Conservation (phyloP, 2,113 vertebrate genomes). For the Elanoides forficatus region DNA sequence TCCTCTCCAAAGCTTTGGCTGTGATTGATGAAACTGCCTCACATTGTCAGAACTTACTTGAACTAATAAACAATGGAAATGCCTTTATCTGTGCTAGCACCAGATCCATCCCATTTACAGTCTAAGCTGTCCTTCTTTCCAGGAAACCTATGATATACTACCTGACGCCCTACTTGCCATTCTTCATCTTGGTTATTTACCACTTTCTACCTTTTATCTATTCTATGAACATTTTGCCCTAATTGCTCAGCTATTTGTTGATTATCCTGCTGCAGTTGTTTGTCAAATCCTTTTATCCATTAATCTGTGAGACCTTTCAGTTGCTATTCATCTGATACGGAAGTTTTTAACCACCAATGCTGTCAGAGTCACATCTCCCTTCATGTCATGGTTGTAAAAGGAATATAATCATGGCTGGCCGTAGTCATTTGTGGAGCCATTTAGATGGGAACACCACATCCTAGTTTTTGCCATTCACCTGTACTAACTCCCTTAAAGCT, state of each 20-base stretch:
- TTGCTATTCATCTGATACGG: neutral
- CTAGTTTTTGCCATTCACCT: neutral
- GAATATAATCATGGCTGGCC: neutral
- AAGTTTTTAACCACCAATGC: neutral
- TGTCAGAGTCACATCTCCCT: neutral
- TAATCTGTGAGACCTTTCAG: conserved; percentile 32
- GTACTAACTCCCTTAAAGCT: neutral
- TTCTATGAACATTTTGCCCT: neutral
- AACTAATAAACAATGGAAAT: conserved; percentile 20
- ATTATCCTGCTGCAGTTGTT: neutral
- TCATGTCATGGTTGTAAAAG: neutral
- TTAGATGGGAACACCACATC: neutral
- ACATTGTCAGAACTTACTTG: neutral
- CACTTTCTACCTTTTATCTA: conserved; percentile 5
- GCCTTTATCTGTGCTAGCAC: neutral
- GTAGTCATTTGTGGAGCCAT: neutral
- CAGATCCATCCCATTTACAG: neutral
- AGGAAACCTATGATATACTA: neutral
- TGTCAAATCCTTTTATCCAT: conserved; percentile 10
- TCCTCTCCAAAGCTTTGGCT: neutral
- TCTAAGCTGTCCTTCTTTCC: neutral
- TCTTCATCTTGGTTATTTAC: neutral
- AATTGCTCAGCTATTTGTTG: conserved; percentile 37
- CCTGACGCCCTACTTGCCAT: neutral
- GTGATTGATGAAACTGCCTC: neutral